A percentile compares a stretch with the other conserved stretches of the same genome.
Evolutionary conservation across 2,113 vertebrate genomes (phyloP).

Genomic region (Conger conger): DNA sequence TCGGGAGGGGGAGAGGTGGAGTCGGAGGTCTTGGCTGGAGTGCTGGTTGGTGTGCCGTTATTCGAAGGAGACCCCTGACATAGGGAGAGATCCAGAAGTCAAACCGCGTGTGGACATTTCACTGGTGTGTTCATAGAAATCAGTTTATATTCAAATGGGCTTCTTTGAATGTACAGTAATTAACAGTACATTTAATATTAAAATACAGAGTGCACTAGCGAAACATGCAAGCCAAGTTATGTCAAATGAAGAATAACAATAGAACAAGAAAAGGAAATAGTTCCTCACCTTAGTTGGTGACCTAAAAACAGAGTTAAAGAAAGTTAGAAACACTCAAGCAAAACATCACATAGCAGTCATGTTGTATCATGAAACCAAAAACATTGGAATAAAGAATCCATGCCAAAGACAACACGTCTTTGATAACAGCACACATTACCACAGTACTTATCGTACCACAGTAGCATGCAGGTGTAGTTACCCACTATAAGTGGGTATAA

Average conservation of each 20-base stretch:
- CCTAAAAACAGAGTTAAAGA: constrained; percentile 53
- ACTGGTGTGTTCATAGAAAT: neutral
- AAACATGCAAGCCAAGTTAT: neutral
- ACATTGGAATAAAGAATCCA: neutral
- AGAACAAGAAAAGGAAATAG: neutral
- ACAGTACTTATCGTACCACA: neutral
- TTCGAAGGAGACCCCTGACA: constrained; percentile 82
- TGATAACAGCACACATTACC: neutral
- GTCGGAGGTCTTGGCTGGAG: constrained; percentile 78
- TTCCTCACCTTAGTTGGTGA: constrained; percentile 72
- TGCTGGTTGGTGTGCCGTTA: constrained; percentile 82
- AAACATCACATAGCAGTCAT: neutral
- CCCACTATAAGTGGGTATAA: neutral
- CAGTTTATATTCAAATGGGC: neutral
- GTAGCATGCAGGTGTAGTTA: neutral
- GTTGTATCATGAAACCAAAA: neutral
- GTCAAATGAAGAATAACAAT: neutral
- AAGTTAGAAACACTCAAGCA: constrained; percentile 32
- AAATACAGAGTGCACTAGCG: too few species aligned
- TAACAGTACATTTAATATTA: neutral
- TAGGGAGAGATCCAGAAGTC: constrained; percentile 16
- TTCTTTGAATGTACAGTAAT: neutral
- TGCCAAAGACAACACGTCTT: neutral
- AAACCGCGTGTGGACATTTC: neutral
- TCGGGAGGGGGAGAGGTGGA: constrained; percentile 67